A percentile compares a stretch with the other conserved stretches of the same genome.
Conservation (phyloP, 2,888 invertebrate genomes). For the Pollenia griseotomentosa region DNA sequence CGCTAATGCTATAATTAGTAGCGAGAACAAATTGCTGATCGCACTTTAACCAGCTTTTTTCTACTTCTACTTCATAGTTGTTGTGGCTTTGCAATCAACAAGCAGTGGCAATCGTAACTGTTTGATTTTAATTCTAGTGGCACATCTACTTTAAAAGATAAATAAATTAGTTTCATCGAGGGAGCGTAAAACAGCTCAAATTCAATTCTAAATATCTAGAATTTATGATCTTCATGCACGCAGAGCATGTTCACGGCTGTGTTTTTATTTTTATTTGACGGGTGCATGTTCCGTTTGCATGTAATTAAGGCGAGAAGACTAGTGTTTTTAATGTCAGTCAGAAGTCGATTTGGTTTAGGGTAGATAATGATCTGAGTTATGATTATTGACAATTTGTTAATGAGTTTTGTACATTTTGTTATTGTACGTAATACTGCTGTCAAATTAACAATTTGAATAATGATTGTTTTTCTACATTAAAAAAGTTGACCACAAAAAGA, state of each 20-base stretch:
- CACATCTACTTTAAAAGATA: background rate
- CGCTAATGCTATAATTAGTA: slow-evolving; percentile 75
- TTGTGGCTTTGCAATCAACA: background rate
- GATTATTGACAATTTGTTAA: slow-evolving; percentile 72
- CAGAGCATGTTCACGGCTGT: slow-evolving; percentile 66
- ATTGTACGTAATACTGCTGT: slow-evolving; percentile 22
- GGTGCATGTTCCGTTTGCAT: slow-evolving; percentile 9
- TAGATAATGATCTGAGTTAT: slow-evolving; percentile 72
- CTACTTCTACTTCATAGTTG: background rate
- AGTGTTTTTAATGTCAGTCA: slow-evolving; percentile 6
- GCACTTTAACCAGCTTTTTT: slow-evolving; percentile 74
- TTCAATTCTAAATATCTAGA: slow-evolving; percentile 57
- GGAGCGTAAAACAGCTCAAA: slow-evolving; percentile 16
- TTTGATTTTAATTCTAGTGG: slow-evolving; percentile 36
- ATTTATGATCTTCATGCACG: slow-evolving; percentile 73
- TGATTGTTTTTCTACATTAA: slow-evolving; percentile 50
- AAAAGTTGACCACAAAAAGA: slow-evolving; percentile 10
- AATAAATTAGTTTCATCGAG: slow-evolving; percentile 17
- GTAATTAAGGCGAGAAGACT: slow-evolving; percentile 33
- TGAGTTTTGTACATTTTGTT: slow-evolving; percentile 43
- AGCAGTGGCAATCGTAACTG: slow-evolving; percentile 16
- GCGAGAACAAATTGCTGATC: slow-evolving; percentile 75
- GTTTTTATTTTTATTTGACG: slow-evolving; percentile 23
- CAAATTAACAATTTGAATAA: slow-evolving; percentile 69
- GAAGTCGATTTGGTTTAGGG: slow-evolving; percentile 40